Percentiles rank a stretch among this genome's conserved stretches.
Evolutionary conservation across 2,888 invertebrate genomes (phyloP).

Genomic region (Esperia sulphurella): DNA sequence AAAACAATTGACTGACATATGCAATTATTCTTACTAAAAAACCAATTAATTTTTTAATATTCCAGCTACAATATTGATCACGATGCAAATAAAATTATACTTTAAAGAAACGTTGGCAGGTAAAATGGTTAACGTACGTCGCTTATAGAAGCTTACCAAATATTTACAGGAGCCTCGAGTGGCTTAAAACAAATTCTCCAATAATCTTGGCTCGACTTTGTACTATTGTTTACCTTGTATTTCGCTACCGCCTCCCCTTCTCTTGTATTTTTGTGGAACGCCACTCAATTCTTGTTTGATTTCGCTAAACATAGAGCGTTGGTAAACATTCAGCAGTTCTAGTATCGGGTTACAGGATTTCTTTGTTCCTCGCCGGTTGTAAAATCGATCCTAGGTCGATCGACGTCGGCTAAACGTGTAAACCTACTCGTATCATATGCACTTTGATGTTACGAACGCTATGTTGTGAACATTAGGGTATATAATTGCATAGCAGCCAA

Average conservation of each 20-base stretch:
- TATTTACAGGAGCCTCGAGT: slow-evolving; percentile 73
- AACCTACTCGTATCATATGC: too few relatives aligned
- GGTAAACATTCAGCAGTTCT: slow-evolving; percentile 68
- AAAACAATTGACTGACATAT: too few relatives aligned
- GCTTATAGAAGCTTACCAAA: slow-evolving; percentile 68
- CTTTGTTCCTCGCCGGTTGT: slow-evolving; percentile 40
- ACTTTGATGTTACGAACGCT: too few relatives aligned
- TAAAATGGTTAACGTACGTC: slow-evolving; percentile 45
- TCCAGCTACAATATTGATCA: slow-evolving; percentile 22
- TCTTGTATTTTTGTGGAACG: slow-evolving; percentile 65
- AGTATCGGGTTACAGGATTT: slow-evolving; percentile 66
- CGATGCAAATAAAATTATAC: slow-evolving; percentile 56
- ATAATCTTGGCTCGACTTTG: slow-evolving; percentile 68
- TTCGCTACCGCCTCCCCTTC: slow-evolving; percentile 56
- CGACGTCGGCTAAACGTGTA: too few relatives aligned
- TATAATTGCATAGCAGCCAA: too few relatives aligned
- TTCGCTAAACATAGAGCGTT: slow-evolving; percentile 71
- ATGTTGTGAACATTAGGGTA: too few relatives aligned
- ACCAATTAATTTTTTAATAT: background rate
- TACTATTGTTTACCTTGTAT: slow-evolving; percentile 68
- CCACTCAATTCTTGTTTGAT: slow-evolving; percentile 73
- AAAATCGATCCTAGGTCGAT: background rate
- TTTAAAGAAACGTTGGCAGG: slow-evolving; percentile 50
- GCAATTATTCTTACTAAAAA: too few relatives aligned
- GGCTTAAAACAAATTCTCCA: slow-evolving; percentile 76